A percentile compares a stretch with the other conserved stretches of the same genome.
phyloP scores from a whole-genome alignment of 1,140 invertebrate species.

The Papilio machaon region DNA sequence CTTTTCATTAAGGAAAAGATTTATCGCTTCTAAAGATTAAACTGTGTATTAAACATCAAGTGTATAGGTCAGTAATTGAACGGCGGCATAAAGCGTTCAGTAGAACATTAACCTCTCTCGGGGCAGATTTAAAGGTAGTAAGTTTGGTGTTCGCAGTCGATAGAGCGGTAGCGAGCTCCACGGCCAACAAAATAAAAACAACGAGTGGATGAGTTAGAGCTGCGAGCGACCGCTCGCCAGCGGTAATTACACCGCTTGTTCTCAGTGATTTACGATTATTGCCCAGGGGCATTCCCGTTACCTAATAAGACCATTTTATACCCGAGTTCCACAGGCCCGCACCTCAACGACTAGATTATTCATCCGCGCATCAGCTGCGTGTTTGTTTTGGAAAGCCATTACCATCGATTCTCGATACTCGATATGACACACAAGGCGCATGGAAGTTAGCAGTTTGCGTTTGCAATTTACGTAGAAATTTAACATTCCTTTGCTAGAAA shows the following conservation, averaged over 20 bases:
- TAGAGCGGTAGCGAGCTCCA: constrained; percentile 72
- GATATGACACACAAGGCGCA: background rate
- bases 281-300: constrained; percentile 79
- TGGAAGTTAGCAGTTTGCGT: background rate
- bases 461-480: background rate
- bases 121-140: constrained; percentile 79
- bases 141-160: constrained; percentile 75
- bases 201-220: constrained; percentile 79
- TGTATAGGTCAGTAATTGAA: constrained; percentile 65
- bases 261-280: constrained; percentile 82
- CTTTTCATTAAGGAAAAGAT: background rate
- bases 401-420: constrained; percentile 63
- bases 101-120: constrained; percentile 70
- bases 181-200: constrained; percentile 80
- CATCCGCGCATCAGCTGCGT: constrained; percentile 75
- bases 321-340: constrained; percentile 62
- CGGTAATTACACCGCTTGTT: constrained; percentile 81
- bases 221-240: constrained; percentile 75
- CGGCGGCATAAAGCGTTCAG: constrained; percentile 66
- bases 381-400: constrained; percentile 72
- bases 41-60: constrained; percentile 17
- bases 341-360: constrained; percentile 59
- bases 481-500: background rate
- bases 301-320: constrained; percentile 81
- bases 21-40: constrained; percentile 21